Conservation (phyloP, 2,113 vertebrate species). For the human (Homo sapiens) region GRCh38 chr3:196427001-196427500, state of each 20-base stretch:
- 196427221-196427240: neutral
- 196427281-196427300: too few species aligned
- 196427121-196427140: neutral
- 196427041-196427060: neutral
- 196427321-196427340: too few species aligned
- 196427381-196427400: too few species aligned
- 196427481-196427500: too few species aligned
- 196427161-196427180: neutral
- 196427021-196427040: neutral
- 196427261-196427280: too few species aligned
- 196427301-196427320: too few species aligned
- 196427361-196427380: too few species aligned
- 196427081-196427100: neutral
- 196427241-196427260: constrained; percentile 25
- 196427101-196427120: constrained; percentile 16
- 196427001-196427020: neutral
- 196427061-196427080: constrained; percentile 31
- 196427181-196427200: neutral
- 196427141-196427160: neutral
- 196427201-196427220: neutral
- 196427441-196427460: too few species aligned
- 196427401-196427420: too few species aligned
- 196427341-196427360: too few species aligned
- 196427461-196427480: too few species aligned
- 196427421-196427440: too few species aligned